Evolutionary conservation across 2,113 vertebrate species (phyloP), one percentile per base, ranked within the genome.

Genomic region (Syngnathus typhle): DNA sequence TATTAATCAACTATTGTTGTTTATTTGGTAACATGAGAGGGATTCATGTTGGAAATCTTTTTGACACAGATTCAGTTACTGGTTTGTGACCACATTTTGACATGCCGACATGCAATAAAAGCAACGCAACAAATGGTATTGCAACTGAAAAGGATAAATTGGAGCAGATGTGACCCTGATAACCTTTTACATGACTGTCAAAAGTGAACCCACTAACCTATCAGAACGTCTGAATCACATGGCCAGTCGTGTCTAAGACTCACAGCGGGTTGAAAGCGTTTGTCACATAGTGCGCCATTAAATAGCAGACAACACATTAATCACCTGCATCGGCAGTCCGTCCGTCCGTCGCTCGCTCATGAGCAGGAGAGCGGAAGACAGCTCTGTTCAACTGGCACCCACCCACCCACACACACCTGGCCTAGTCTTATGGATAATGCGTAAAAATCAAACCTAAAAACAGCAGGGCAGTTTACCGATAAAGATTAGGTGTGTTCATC

Each of bases 121-220:
- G 37, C 41, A 37, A 36, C 27, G 9, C 16, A 37, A 2, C 61
- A 46, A 46, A 51, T 49, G 44, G 1, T 37, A 47, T 51, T 21
- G 39, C 59, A 21, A 11, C 5, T 41, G 19, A 10, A 10, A 41
- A 61, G 10, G 19, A 61, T 11, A n/a, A 60, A 49, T 51, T 64
- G 43, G 27, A 64, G 37, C 27, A 36, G 21, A 32, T 64, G 27
- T 32, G 63, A 11, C 9, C 13, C 44, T 51, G 23, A 64, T 49
- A 11, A 18, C 46, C 8, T 49, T 27, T 37, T 10, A 37, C 6
- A 64, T 16, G 44, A 51, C 32, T 49, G 27, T 65, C 63, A 51
- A 49, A 64, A 65, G 16, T 19, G 27, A 65, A 65, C 15, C 27
- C 63, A 37, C 23, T 65, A 49, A 65, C 44, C 9, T 37, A 51